Evolutionary conservation across 2,113 vertebrate genomes (phyloP).

Genomic region (Andinoacara biseriatus): DNA sequence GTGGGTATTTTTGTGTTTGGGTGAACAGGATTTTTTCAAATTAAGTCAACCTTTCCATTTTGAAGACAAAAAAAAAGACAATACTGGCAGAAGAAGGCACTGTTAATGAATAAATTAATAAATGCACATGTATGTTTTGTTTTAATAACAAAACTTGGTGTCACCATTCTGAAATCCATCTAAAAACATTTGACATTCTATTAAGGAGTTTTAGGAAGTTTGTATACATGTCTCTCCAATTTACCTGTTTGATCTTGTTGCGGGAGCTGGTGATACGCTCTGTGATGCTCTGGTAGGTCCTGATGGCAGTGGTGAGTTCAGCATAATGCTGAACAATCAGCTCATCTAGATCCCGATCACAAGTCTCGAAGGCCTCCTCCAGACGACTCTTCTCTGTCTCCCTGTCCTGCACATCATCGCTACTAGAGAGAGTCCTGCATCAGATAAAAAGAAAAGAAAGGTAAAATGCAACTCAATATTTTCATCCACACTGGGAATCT

Average conservation of each 20-base stretch:
- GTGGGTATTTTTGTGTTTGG: slow-evolving; percentile 1
- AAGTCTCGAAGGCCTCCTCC: slow-evolving; percentile 96
- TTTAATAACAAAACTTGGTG: slow-evolving; percentile 8
- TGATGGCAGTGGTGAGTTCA: slow-evolving; percentile 94
- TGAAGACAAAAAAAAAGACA: neutral
- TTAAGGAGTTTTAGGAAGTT: neutral
- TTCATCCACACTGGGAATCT: neutral
- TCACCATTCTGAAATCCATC: neutral
- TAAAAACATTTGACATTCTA: neutral
- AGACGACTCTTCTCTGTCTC: slow-evolving; percentile 95
- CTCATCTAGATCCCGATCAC: slow-evolving; percentile 91
- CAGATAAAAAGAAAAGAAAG: neutral
- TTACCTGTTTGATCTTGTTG: slow-evolving; percentile 96
- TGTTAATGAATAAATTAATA: neutral
- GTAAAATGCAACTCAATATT: neutral
- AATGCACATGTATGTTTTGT: neutral
- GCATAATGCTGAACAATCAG: slow-evolving; percentile 96
- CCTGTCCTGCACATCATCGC: slow-evolving; percentile 93
- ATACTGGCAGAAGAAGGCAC: neutral
- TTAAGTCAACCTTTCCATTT: too few relatives aligned
- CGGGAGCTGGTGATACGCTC: slow-evolving; percentile 97
- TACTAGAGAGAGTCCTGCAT: slow-evolving; percentile 90
- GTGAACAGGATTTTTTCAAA: neutral
- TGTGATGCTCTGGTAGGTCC: slow-evolving; percentile 98
- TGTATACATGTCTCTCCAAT: neutral